Evolutionary conservation across 1,140 invertebrate species (phyloP).

Genomic region (Chlorops oryzae): DNA sequence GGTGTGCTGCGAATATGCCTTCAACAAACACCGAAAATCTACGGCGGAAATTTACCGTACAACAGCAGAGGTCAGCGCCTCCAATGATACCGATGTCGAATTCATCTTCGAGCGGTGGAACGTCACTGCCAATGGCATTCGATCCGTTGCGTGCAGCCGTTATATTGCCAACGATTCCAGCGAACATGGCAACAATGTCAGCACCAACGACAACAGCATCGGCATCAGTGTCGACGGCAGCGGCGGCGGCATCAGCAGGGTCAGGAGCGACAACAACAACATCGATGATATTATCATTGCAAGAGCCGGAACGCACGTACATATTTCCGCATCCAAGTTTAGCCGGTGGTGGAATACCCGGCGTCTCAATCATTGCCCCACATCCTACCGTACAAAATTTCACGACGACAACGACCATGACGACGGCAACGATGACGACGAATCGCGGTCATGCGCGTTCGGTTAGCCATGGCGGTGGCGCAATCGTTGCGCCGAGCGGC

Average conservation of each 20-base stretch:
- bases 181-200: slow-evolving; percentile 18
- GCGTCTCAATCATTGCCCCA: slow-evolving; percentile 25
- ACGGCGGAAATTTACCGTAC: slow-evolving; percentile 47
- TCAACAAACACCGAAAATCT: slow-evolving; percentile 45
- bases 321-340: slow-evolving; percentile 49
- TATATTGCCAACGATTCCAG: slow-evolving; percentile 1
- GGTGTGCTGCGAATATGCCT: slow-evolving; percentile 43
- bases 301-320: slow-evolving; percentile 55
- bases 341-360: slow-evolving; percentile 31
- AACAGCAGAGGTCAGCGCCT: slow-evolving; percentile 41
- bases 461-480: slow-evolving; percentile 70
- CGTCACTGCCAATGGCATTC: neutral
- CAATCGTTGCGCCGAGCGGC: slow-evolving; percentile 48
- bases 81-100: slow-evolving; percentile 23
- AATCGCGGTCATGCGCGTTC: slow-evolving; percentile 64
- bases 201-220: neutral
- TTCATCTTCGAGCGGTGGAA: neutral
- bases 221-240: neutral
- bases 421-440: slow-evolving; percentile 16
- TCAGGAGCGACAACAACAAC: slow-evolving; percentile 1
- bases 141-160: slow-evolving; percentile 10
- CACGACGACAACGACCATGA: slow-evolving; percentile 5
- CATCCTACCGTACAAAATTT: slow-evolving; percentile 9
- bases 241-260: too few relatives aligned
- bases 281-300: neutral